Evolutionary conservation across 2,113 vertebrate genomes (phyloP).

Genomic region (Gila orcuttii): DNA sequence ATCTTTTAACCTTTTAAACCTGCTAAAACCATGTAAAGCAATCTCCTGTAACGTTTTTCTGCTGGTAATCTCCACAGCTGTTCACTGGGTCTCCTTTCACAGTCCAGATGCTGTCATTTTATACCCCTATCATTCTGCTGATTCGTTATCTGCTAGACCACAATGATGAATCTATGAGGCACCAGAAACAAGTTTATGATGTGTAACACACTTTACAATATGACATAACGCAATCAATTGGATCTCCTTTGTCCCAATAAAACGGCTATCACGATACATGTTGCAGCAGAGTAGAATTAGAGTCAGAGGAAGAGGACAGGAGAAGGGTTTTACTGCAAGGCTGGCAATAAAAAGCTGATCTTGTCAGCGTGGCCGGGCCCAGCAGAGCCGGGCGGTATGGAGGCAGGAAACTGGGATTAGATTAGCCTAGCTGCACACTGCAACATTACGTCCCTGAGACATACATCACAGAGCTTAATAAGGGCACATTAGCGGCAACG

Average conservation of each 20-base stretch:
- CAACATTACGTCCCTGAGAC: slow-evolving; percentile 50
- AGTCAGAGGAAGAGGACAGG: background rate
- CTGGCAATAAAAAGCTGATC: slow-evolving; percentile 46
- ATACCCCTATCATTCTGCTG: slow-evolving; percentile 10
- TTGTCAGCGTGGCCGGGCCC: slow-evolving; percentile 12
- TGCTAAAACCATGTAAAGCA: background rate
- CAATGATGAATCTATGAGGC: slow-evolving; percentile 15
- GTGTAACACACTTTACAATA: slow-evolving; percentile 41
- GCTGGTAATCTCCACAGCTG: background rate
- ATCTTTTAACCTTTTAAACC: background rate
- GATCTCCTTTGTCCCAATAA: slow-evolving; percentile 41
- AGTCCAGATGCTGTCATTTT: slow-evolving; percentile 33
- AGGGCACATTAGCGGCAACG: slow-evolving; percentile 38
- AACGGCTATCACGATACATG: slow-evolving; percentile 36
- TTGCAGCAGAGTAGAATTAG: slow-evolving; percentile 21
- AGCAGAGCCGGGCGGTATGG: slow-evolving; percentile 28
- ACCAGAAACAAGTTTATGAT: slow-evolving; percentile 36
- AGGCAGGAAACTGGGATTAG: slow-evolving; percentile 47
- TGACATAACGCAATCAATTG: slow-evolving; percentile 34
- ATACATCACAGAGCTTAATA: slow-evolving; percentile 55
- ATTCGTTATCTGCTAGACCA: slow-evolving; percentile 17
- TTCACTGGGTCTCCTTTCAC: slow-evolving; percentile 23
- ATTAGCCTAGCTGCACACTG: slow-evolving; percentile 47
- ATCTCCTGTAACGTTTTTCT: background rate
- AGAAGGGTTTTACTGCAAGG: slow-evolving; percentile 33